Conservation (phyloP, 1,140 invertebrate genomes). For the Cepaea nemoralis region DNA sequence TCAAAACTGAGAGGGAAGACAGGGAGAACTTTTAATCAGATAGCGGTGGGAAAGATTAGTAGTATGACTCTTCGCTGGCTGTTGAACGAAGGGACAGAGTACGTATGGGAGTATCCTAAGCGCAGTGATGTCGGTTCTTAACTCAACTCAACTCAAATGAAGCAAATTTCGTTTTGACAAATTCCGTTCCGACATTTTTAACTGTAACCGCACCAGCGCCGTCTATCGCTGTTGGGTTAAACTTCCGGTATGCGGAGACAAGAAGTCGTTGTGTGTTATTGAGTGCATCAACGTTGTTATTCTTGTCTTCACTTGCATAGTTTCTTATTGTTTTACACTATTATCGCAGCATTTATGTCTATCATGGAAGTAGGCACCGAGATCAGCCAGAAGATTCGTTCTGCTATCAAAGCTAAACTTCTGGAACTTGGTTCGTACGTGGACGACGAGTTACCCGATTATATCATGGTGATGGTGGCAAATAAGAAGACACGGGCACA, state of each 20-base stretch:
- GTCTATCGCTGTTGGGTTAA: neutral
- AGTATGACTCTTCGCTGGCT: too few species aligned
- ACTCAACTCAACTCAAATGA: too few species aligned
- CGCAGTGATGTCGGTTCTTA: too few species aligned
- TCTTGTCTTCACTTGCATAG: too few species aligned
- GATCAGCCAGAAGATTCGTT: slow-evolving; percentile 73
- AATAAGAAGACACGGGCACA: slow-evolving; percentile 91
- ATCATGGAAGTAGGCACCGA: slow-evolving; percentile 62
- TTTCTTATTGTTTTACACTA: too few species aligned
- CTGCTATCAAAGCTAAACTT: slow-evolving; percentile 93
- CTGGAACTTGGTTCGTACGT: slow-evolving; percentile 88
- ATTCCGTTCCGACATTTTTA: neutral
- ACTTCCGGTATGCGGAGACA: neutral
- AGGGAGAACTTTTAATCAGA: too few species aligned
- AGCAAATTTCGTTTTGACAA: neutral
- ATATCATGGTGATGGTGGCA: slow-evolving; percentile 97
- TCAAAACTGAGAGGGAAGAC: too few species aligned
- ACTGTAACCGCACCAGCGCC: neutral
- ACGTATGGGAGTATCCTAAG: too few species aligned
- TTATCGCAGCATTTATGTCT: neutral
- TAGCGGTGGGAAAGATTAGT: too few species aligned
- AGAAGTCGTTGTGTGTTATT: neutral
- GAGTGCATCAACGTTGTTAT: neutral
- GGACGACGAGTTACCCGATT: slow-evolving; percentile 95
- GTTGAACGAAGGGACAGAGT: too few species aligned